Conservation (phyloP, 2,113 vertebrate species). For the Clarias macrocephalus region DNA sequence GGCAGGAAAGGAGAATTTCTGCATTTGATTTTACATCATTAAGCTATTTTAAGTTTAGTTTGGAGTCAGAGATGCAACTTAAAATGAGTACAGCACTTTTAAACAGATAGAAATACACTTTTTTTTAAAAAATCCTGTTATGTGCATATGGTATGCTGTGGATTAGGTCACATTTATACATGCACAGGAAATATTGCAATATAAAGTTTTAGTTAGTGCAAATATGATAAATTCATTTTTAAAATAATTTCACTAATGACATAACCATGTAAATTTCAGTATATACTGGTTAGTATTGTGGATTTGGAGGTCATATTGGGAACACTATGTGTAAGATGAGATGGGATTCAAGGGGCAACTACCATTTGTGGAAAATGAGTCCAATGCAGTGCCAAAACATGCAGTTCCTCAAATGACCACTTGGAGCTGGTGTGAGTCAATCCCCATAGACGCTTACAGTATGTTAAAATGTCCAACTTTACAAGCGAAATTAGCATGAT, state of each 20-base stretch:
- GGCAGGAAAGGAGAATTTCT: constrained; percentile 1
- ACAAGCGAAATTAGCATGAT: too few relatives aligned
- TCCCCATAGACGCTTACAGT: too few relatives aligned
- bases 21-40: background rate
- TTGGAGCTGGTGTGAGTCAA: too few relatives aligned
- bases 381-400: too few relatives aligned
- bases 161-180: background rate
- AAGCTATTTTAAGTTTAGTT: constrained; percentile 22
- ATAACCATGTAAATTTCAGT: background rate
- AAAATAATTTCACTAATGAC: background rate
- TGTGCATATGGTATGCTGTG: background rate
- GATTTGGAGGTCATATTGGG: background rate
- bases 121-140: background rate
- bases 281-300: background rate
- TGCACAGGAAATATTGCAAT: background rate
- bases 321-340: background rate
- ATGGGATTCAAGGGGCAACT: too few relatives aligned
- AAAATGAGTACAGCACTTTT: background rate
- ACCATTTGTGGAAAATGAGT: too few relatives aligned
- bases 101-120: background rate
- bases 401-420: too few relatives aligned
- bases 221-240: background rate
- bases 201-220: background rate
- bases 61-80: background rate
- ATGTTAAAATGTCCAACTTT: too few relatives aligned